Conservation (phyloP, 2,888 invertebrate genomes). For the Dasysyrphus tricinctus region DNA sequence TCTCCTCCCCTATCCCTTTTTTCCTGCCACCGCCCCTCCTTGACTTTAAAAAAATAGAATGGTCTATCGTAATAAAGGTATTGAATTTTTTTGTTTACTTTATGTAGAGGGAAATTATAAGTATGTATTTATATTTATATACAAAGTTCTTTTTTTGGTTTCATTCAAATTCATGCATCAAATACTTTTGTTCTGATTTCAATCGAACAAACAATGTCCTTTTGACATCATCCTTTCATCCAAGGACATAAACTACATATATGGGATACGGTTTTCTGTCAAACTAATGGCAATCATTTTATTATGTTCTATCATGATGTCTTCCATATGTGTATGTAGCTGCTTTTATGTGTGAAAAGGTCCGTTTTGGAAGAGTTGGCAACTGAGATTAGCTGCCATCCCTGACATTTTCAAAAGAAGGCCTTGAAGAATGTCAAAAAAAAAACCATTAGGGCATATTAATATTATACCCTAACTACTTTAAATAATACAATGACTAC, state of each 20-base stretch:
- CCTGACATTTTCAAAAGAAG: constrained; percentile 3
- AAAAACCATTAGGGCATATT: constrained; percentile 30
- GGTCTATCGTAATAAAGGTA: too few relatives aligned
- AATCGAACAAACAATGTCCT: constrained; percentile 42
- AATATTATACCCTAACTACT: constrained; percentile 3
- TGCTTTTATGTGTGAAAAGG: constrained; percentile 29
- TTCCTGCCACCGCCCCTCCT: too few relatives aligned
- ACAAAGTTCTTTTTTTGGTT: neutral
- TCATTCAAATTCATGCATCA: constrained; percentile 4
- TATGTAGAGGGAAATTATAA: neutral
- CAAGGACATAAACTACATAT: constrained; percentile 20
- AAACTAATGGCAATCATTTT: constrained; percentile 23
- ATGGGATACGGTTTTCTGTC: constrained; percentile 29
- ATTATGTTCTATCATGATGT: constrained; percentile 10
- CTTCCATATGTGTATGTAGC: constrained; percentile 5
- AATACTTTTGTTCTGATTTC: constrained; percentile 37
- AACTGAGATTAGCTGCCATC: constrained; percentile 30
- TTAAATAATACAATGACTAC: constrained; percentile 1
- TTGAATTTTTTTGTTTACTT: constrained; percentile 8
- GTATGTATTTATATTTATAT: neutral
- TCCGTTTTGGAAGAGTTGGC: constrained; percentile 21
- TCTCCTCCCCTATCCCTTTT: too few relatives aligned
- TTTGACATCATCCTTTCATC: constrained; percentile 35
- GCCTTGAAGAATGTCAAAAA: constrained; percentile 27
- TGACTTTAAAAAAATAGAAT: too few relatives aligned